These are phyloP conservation scores for Tor tambroides DNA, from an alignment of 2,113 vertebrate genomes.

Conservation along the genomic window DNA sequence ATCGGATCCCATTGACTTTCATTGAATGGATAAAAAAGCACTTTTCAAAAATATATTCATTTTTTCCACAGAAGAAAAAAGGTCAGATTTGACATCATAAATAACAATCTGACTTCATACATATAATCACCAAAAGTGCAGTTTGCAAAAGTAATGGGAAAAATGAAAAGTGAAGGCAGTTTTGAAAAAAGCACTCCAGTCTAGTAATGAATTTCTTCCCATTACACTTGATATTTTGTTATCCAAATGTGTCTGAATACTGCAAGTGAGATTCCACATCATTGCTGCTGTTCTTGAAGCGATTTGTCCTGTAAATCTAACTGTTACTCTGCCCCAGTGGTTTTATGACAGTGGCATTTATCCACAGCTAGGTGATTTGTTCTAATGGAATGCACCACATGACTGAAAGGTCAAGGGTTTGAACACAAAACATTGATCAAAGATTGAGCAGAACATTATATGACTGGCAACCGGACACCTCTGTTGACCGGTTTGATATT, in stretches of 20 bases:
- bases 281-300: slow-evolving; percentile 7
- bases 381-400: slow-evolving; percentile 17
- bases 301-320: neutral
- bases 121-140: neutral
- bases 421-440: slow-evolving; percentile 10
- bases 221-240: neutral
- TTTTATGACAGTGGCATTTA: slow-evolving; percentile 46
- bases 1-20: neutral
- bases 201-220: neutral
- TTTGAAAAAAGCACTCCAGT: neutral
- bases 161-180: neutral
- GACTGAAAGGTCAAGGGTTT: slow-evolving; percentile 50
- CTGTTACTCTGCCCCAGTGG: slow-evolving; percentile 26
- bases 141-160: too few species aligned
- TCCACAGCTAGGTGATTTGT: slow-evolving; percentile 29
- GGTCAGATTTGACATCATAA: neutral
- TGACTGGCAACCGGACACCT: neutral
- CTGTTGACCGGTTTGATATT: neutral
- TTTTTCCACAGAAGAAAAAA: neutral
- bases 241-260: slow-evolving; percentile 6
- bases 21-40: neutral
- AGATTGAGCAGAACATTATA: neutral
- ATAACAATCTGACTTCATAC: neutral
- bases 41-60: neutral
- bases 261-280: neutral